These are phyloP conservation scores for Camelus bactrianus DNA, from an alignment of 2,113 vertebrate genomes.

Conservation along the genomic window DNA sequence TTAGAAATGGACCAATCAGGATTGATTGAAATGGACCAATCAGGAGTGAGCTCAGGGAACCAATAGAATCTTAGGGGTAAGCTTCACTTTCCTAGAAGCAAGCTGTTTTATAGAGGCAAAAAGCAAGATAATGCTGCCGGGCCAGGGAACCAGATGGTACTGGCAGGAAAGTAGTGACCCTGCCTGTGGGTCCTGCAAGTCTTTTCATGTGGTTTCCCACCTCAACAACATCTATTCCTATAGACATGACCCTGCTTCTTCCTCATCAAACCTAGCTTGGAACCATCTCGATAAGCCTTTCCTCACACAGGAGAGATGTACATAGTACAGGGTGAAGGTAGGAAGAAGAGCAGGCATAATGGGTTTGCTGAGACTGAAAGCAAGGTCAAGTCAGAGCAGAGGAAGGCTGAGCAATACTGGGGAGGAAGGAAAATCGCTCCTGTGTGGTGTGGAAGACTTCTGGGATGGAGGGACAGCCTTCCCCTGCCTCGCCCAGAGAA, in stretches of 20 bases:
- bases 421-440: neutral
- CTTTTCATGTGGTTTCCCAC: too few species aligned
- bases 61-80: too few species aligned
- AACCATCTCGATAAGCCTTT: neutral
- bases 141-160: too few species aligned
- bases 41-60: too few species aligned
- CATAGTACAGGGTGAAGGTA: neutral
- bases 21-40: too few species aligned
- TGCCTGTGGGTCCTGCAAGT: too few species aligned
- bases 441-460: neutral
- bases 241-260: neutral
- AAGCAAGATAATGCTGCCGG: too few species aligned
- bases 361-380: neutral
- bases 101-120: too few species aligned
- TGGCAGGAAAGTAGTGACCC: too few species aligned
- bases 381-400: neutral
- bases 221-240: neutral
- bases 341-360: neutral
- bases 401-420: neutral
- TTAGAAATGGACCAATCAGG: too few species aligned
- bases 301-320: neutral
- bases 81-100: too few species aligned
- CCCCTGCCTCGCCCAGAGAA: rapidly evolving
- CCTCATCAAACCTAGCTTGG: neutral
- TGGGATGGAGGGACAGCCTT: rapidly evolving